Conservation (phyloP, 2,797 vertebrate genomes). For the Tauraco hartlaubi region DNA sequence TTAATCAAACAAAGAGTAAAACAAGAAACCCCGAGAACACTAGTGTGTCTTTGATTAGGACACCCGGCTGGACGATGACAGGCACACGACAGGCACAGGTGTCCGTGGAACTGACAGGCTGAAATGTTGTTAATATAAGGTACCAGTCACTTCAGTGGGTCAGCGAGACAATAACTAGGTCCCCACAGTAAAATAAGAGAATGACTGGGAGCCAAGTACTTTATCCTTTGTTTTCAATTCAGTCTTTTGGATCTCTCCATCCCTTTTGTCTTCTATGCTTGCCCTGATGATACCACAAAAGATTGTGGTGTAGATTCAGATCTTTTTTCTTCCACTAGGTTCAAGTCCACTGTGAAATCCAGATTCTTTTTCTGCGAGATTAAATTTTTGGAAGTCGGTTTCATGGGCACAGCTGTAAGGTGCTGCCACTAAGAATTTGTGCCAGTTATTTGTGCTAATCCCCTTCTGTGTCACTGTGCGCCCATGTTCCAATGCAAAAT, state of each 20-base stretch:
- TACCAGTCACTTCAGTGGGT: background rate
- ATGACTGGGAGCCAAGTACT: background rate
- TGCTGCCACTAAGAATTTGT: background rate
- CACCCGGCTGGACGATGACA: background rate
- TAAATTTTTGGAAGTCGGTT: background rate
- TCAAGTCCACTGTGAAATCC: background rate
- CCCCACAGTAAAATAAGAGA: background rate
- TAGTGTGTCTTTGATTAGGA: background rate
- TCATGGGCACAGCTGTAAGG: background rate
- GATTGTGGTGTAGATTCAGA: background rate
- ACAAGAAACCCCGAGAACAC: background rate
- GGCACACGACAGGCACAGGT: background rate
- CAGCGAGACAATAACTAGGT: background rate
- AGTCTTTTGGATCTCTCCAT: background rate
- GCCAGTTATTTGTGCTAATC: background rate
- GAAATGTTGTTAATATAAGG: background rate
- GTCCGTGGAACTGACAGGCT: background rate
- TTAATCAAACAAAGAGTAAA: conserved; percentile 46
- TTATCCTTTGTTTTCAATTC: background rate
- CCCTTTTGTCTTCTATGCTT: background rate
- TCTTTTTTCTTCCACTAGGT: background rate
- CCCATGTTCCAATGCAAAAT: background rate
- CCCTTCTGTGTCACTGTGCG: background rate
- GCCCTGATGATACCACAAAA: background rate
- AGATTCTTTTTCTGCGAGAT: background rate